Evolutionary conservation across 1,140 invertebrate species (phyloP), one percentile per base, ranked within the genome.

Genomic region (Lepeophtheirus salmonis): DNA sequence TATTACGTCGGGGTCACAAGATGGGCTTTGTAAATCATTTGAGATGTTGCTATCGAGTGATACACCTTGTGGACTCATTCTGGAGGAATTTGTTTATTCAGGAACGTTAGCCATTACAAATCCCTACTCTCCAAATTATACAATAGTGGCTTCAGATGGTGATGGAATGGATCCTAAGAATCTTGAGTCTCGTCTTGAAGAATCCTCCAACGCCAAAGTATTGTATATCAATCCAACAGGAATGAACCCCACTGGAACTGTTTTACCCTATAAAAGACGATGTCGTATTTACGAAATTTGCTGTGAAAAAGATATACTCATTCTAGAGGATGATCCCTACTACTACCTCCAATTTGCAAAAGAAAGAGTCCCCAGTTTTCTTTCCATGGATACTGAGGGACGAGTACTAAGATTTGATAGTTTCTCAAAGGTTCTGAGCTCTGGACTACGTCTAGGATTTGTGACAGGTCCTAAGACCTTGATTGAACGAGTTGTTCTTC

Each of bases 241-340:
- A 18, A 71, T 74, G 14, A 87, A 87, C 70, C 84, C 84, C 2
- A 80, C 78, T 0, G 84, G 83, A 3, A 73, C 74, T 13, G 77
- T 80, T 4, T 71, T 85, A 49, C 71, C 79, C 0, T 67, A 77
- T 14, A 75, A 80, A 22, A 75, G 83, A 62, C 76, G 80, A 51
- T 74, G 77, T 61, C 75, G 80, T 69, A 81, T 87, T 25, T 87
- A 87, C 66, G 73, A 76, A 64, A 76, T 86, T 64, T 82, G 82
- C 18, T 81, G 79, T 68, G 74, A 79, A 66, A 85, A 83, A 68
- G 78, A 86, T 72, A 77, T 87, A 23, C 65, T 87, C 0, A 84
- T 87, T 59, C 66, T 87, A 0, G 84, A 87, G 41, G 84, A 87
- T 67, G 84, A 86, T 73, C 82, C 84, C 1, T 87, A 86, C 67